These are phyloP conservation scores for Peromyscus polionotus DNA, from an alignment of 2,113 vertebrate genomes.

Conservation along the genomic window DNA sequence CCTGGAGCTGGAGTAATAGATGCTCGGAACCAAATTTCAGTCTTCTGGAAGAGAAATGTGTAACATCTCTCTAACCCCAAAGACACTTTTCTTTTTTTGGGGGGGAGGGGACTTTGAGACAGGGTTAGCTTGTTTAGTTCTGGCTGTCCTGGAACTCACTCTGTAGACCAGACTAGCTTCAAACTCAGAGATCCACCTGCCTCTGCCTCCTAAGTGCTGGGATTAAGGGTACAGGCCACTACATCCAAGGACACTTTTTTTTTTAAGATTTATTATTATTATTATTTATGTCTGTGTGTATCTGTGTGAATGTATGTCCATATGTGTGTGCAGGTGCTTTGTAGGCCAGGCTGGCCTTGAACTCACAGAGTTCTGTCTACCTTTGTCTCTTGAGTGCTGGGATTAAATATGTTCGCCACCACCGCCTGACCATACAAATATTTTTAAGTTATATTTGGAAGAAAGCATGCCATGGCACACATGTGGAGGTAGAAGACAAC, in stretches of 20 bases:
- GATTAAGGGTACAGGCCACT: no score
- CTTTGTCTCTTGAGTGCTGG: not conserved
- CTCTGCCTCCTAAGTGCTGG: no score
- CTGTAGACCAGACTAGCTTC: no score
- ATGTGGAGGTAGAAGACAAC: not conserved
- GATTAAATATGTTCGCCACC: not conserved
- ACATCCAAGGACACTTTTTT: no score
- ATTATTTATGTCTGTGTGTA: not conserved
- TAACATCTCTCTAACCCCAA: not conserved
- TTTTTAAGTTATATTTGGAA: not conserved
- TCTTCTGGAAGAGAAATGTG: not conserved
- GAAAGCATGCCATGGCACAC: not conserved
- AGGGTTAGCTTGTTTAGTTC: no score
- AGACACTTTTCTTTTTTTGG: not conserved
- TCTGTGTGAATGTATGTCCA: not conserved
- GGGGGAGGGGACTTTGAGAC: no score
- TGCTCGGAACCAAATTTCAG: not conserved
- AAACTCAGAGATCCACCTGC: no score
- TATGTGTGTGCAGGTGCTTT: not conserved
- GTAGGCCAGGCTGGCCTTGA: not conserved
- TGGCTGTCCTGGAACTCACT: no score
- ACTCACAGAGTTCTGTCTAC: not conserved
- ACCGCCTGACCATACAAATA: not conserved
- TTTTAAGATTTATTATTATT: not conserved
- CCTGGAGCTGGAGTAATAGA: not conserved